phyloP scores from a whole-genome alignment of 2,888 invertebrate genomes.

The Meta bourneti region DNA sequence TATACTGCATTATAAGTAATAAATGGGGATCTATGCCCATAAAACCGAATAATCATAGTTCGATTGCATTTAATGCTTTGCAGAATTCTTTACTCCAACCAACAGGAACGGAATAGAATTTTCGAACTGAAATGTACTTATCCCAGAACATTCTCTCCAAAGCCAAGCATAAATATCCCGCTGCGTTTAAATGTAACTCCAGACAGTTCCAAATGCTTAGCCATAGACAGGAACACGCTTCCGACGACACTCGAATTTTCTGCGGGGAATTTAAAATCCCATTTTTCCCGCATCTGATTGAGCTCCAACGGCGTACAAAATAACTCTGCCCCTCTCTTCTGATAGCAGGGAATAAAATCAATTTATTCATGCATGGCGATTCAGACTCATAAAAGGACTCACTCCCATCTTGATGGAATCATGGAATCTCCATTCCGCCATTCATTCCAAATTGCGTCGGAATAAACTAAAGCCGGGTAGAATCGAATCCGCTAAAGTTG shows the following conservation, averaged over 20 bases:
- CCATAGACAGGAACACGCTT: not conserved
- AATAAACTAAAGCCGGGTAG: constrained; percentile 21
- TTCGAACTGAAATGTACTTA: not conserved
- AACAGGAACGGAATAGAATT: not conserved
- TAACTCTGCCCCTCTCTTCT: too few relatives aligned
- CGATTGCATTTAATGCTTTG: not conserved
- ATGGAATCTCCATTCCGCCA: constrained; percentile 31
- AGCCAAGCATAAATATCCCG: not conserved
- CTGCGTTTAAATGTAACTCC: not conserved
- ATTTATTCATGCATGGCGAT: constrained; percentile 46
- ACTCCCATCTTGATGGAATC: constrained; percentile 26
- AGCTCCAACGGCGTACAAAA: not conserved
- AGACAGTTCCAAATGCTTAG: not conserved
- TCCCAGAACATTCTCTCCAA: not conserved
- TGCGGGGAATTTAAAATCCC: not conserved
- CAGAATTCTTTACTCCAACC: not conserved
- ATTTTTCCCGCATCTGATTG: not conserved
- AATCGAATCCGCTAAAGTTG: constrained; percentile 16
- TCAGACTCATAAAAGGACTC: constrained; percentile 36
- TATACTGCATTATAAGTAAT: not conserved
- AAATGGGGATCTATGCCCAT: not conserved
- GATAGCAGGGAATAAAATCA: constrained; percentile 5
- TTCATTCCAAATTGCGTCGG: constrained; percentile 14
- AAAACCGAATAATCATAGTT: not conserved
- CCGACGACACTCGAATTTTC: not conserved